These are phyloP conservation scores for Drosophila quasianomalipes DNA, from an alignment of 2,888 invertebrate genomes.

Conservation along the genomic window DNA sequence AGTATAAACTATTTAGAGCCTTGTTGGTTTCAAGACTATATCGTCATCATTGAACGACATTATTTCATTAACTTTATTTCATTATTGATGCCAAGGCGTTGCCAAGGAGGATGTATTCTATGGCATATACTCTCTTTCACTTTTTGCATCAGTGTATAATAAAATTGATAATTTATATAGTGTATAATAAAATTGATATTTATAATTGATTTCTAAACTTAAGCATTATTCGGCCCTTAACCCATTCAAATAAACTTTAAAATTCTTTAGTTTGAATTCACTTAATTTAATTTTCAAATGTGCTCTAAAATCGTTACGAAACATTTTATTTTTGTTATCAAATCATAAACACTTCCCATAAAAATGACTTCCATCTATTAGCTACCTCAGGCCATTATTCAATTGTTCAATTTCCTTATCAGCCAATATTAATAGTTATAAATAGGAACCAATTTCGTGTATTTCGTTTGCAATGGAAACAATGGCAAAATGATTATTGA, in stretches of 20 bases:
- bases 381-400: slow-evolving; percentile 8
- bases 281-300: slow-evolving; percentile 1
- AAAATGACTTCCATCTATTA: background rate
- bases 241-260: background rate
- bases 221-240: background rate
- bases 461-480: slow-evolving; percentile 5
- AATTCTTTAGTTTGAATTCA: slow-evolving; percentile 8
- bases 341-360: background rate
- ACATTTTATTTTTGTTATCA: slow-evolving; percentile 11
- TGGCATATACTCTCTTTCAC: background rate
- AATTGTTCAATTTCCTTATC: slow-evolving; percentile 38
- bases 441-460: slow-evolving; percentile 25
- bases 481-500: background rate
- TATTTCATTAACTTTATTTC: background rate
- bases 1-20: background rate
- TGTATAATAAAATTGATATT: background rate
- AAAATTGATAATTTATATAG: background rate
- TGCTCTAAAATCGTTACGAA: background rate
- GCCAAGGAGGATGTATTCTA: background rate
- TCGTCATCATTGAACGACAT: background rate
- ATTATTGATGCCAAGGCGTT: background rate
- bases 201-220: background rate
- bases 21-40: background rate
- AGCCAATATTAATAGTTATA: slow-evolving; percentile 24
- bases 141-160: background rate